A percentile compares a stretch with the other conserved stretches of the same genome.
These are phyloP conservation scores for Tiphia femorata DNA, from an alignment of 2,888 invertebrate species.

Conservation along the genomic window DNA sequence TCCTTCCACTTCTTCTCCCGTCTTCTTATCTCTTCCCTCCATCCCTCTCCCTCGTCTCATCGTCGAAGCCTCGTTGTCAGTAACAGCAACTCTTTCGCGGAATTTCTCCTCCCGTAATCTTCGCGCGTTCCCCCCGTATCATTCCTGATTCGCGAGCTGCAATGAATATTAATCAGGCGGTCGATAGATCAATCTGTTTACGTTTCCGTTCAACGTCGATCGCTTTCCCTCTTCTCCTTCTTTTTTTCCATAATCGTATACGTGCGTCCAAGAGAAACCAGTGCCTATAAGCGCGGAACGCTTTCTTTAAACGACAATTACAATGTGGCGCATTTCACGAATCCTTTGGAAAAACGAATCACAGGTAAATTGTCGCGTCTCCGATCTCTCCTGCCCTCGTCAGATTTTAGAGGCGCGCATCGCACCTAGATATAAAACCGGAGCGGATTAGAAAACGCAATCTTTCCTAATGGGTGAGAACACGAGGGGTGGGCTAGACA, in stretches of 20 bases:
- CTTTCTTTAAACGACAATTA: too few relatives aligned
- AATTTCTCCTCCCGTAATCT: too few relatives aligned
- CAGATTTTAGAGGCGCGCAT: slow-evolving; percentile 12
- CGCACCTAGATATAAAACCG: slow-evolving; percentile 28
- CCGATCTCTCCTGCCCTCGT: neutral
- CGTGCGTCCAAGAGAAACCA: too few relatives aligned
- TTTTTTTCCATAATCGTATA: neutral
- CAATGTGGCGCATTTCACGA: too few relatives aligned
- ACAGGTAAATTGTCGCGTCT: too few relatives aligned
- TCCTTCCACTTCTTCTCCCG: neutral
- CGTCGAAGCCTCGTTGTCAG: slow-evolving; percentile 8
- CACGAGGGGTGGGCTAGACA: slow-evolving; percentile 9
- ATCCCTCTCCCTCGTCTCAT: slow-evolving; percentile 30
- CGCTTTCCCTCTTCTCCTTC: neutral
- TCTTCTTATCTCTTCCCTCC: neutral
- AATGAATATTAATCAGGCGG: too few relatives aligned
- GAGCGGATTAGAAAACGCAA: slow-evolving; percentile 57
- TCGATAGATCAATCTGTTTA: too few relatives aligned
- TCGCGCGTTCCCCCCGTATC: too few relatives aligned
- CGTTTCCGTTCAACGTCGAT: too few relatives aligned
- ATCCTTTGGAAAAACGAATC: too few relatives aligned
- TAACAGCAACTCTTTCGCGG: neutral
- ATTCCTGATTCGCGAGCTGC: too few relatives aligned
- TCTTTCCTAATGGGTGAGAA: slow-evolving; percentile 60
- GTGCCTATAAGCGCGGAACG: too few relatives aligned